Conservation (phyloP, 2,797 vertebrate species). For the Iguana delicatissima region DNA sequence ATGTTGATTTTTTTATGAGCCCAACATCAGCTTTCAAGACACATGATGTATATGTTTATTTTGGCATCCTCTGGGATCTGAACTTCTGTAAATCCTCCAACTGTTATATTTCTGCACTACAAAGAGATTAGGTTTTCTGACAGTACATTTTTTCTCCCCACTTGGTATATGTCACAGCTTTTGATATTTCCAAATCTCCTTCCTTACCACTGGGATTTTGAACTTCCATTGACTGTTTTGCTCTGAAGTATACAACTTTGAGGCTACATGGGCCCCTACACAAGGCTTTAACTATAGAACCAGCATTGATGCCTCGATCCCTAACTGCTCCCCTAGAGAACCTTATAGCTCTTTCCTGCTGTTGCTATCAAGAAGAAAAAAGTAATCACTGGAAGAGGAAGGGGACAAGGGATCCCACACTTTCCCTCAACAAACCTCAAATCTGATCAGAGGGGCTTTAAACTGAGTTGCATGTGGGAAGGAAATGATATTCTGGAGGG, state of each 20-base stretch:
- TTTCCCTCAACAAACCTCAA: too few relatives aligned
- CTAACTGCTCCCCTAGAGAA: too few relatives aligned
- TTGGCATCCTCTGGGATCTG: conserved; percentile 74
- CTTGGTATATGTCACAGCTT: background rate
- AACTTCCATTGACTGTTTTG: background rate
- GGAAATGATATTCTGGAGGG: too few relatives aligned
- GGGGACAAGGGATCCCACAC: too few relatives aligned
- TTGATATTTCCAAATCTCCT: conserved; percentile 53
- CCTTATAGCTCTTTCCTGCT: too few relatives aligned
- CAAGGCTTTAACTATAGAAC: too few relatives aligned
- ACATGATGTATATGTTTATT: conserved; percentile 81
- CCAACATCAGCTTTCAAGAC: conserved; percentile 80
- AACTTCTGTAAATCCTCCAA: conserved; percentile 79
- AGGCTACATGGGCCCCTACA: too few relatives aligned
- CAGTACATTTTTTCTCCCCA: conserved; percentile 69
- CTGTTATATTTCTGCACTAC: conserved; percentile 78
- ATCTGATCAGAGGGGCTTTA: too few relatives aligned
- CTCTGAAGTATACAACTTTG: background rate
- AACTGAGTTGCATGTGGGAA: too few relatives aligned
- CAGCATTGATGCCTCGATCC: too few relatives aligned
- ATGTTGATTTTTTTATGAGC: conserved; percentile 79
- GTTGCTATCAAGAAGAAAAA: too few relatives aligned
- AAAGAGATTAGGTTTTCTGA: conserved; percentile 75
- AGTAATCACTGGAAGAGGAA: too few relatives aligned
- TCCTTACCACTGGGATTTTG: conserved; percentile 57